Evolutionary conservation across 53 echinoderm and acorn worm genomes (phyloP).

Genomic region (Paelopatides confundens): DNA sequence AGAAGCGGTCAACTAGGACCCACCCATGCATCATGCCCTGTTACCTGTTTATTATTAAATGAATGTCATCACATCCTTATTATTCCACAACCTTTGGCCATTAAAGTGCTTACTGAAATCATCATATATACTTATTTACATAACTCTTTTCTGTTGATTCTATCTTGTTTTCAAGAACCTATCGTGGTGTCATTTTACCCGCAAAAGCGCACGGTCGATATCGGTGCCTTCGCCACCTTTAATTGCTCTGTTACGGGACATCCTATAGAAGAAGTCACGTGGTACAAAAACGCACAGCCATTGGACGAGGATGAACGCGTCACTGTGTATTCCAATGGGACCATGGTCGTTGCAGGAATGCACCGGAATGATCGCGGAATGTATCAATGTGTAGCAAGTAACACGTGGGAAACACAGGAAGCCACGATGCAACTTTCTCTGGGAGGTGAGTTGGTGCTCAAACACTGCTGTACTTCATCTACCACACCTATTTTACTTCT

Average conservation of each 20-base stretch:
- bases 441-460: constrained; percentile 75
- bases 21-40: too few relatives aligned
- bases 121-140: too few relatives aligned
- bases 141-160: too few relatives aligned
- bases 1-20: too few relatives aligned
- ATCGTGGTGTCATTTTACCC: constrained; percentile 94
- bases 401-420: constrained; percentile 85
- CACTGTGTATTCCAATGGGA: constrained; percentile 88
- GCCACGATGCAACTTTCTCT: constrained; percentile 97
- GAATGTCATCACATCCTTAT: too few relatives aligned
- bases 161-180: constrained; percentile 68
- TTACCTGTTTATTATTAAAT: too few relatives aligned
- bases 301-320: constrained; percentile 91
- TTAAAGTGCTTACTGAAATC: too few relatives aligned
- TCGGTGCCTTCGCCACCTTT: constrained; percentile 91
- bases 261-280: constrained; percentile 87
- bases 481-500: not conserved
- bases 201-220: constrained; percentile 91
- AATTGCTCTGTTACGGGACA: constrained; percentile 94
- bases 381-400: constrained; percentile 18
- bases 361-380: constrained; percentile 75
- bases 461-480: not conserved
- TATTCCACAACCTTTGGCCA: too few relatives aligned
- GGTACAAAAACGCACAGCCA: constrained; percentile 97
- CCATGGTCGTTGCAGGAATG: constrained; percentile 94